A percentile compares a stretch with the other conserved stretches of the same genome.
Conservation (phyloP, 2,797 vertebrate species). For the Ctenochaetus hawaiiensis region DNA sequence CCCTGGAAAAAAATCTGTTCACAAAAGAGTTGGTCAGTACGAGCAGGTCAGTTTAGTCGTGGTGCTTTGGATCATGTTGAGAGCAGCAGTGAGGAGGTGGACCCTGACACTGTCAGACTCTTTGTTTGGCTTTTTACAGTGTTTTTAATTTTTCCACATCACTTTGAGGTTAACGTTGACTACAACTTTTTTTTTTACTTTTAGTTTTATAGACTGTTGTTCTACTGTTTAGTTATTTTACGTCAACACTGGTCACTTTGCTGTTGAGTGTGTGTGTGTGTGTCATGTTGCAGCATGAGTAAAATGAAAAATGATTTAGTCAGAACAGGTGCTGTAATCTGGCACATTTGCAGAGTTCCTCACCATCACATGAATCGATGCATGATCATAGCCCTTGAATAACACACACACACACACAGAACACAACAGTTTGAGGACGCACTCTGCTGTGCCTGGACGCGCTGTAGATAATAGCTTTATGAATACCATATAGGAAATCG, state of each 20-base stretch:
- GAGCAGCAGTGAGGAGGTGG: too few species aligned
- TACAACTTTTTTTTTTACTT: constrained; percentile 13
- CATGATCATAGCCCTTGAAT: constrained; percentile 54
- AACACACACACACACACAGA: constrained; percentile 17
- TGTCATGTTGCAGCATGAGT: not conserved
- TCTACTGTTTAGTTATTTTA: constrained; percentile 23
- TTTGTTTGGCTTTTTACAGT: too few species aligned
- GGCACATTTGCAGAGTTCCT: constrained; percentile 29
- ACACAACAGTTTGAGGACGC: not conserved
- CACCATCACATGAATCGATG: constrained; percentile 45
- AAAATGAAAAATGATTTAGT: constrained; percentile 29
- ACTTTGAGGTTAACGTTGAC: constrained; percentile 1
- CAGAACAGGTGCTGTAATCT: constrained; percentile 52
- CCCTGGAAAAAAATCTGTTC: too few species aligned
- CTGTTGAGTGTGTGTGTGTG: constrained; percentile 32
- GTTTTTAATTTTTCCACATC: too few species aligned
- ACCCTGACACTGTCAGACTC: too few species aligned
- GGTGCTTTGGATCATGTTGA: too few species aligned
- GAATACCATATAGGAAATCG: constrained; percentile 55
- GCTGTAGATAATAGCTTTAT: constrained; percentile 54
- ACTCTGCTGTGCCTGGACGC: constrained; percentile 41
- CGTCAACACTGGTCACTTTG: constrained; percentile 27
- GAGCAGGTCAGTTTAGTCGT: too few species aligned
- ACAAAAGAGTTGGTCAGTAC: too few species aligned
- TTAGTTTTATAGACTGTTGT: not conserved